Evolutionary conservation across 2,113 vertebrate species (phyloP), one percentile per base, ranked within the genome.

Genomic region (Seriola dumerili): DNA sequence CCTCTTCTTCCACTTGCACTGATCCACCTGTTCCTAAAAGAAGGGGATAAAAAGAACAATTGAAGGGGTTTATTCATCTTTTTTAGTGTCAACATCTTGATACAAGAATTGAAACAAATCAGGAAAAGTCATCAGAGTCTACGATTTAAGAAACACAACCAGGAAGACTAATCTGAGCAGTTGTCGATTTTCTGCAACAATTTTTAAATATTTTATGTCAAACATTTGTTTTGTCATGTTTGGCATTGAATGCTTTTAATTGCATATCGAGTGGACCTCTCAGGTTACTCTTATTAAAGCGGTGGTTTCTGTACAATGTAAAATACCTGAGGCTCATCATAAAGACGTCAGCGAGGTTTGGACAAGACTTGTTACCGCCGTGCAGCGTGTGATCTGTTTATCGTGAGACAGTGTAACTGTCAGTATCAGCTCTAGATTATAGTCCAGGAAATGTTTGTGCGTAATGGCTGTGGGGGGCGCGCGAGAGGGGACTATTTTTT

Each of bases 361-460:
- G 40, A 42, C 40, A 42, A 8, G 40, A 10, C 40, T 9, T 42
- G 40, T 86, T 57, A 57, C 17, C 38, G 14, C 13, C 4, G n/a
- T 46, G 52, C 74, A 42, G 72, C 59, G 88, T 76, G 89, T 84
- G 86, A 77, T 85, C 88, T 54, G 44, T 36, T 80, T 29, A n/a
- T 12, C 29, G n/a, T 57, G 19, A 44, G 36, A 14, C 58, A 54
- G 8, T 14, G 25, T 29, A 29, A 2, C 25, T 29, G 40, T 21
- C 54, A 63, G 40, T 38, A 1, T 23, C 19, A 19, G 17, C 48
- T 34, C 17, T 6, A 46, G 55, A 64, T 1, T 55, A 1, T 13
- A 14, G 25, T 25, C 59, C 4, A 25, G 50, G 8, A 12, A 48
- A 17, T 2, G 38, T 42, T 16, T 23, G 69, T 63, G 79, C 48